phyloP scores from a whole-genome alignment of 2,888 invertebrate genomes.

The Frankliniella intonsa region DNA sequence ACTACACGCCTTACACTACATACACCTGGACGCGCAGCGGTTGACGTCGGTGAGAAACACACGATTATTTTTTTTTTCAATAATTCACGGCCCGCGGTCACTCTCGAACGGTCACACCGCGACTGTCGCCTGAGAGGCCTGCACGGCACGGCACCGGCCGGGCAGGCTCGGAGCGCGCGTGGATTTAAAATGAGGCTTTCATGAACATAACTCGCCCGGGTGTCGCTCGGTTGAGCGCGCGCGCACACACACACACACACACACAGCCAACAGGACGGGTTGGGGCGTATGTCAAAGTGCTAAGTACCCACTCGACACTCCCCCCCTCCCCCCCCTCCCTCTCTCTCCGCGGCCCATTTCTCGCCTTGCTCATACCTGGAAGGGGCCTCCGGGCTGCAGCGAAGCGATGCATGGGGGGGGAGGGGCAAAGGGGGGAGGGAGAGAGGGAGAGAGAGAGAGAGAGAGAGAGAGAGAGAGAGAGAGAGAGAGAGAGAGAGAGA shows the following conservation, averaged over 20 bases:
- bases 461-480: not conserved
- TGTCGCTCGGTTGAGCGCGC: too few relatives aligned
- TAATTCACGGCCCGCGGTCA: not conserved
- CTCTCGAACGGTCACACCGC: not conserved
- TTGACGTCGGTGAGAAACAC: too few relatives aligned
- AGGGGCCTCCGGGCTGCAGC: not conserved
- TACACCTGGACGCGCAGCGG: too few relatives aligned
- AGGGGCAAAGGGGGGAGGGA: not conserved
- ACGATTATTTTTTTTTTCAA: too few relatives aligned
- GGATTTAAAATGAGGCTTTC: too few relatives aligned
- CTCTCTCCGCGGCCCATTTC: not conserved
- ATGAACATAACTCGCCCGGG: too few relatives aligned
- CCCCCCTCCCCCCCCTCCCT: not conserved
- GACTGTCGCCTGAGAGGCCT: not conserved
- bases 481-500: not conserved
- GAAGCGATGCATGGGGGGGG: not conserved
- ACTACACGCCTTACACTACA: too few relatives aligned
- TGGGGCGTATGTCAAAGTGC: not conserved
- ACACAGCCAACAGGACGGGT: not conserved
- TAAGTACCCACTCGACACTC: constrained; percentile 10
- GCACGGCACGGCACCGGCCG: too few relatives aligned
- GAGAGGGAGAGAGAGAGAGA: not conserved
- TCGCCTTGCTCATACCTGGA: not conserved
- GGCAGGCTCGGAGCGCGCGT: too few relatives aligned
- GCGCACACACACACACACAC: too few relatives aligned